Conservation (phyloP, 2,888 invertebrate genomes). For the Thereva unica region DNA sequence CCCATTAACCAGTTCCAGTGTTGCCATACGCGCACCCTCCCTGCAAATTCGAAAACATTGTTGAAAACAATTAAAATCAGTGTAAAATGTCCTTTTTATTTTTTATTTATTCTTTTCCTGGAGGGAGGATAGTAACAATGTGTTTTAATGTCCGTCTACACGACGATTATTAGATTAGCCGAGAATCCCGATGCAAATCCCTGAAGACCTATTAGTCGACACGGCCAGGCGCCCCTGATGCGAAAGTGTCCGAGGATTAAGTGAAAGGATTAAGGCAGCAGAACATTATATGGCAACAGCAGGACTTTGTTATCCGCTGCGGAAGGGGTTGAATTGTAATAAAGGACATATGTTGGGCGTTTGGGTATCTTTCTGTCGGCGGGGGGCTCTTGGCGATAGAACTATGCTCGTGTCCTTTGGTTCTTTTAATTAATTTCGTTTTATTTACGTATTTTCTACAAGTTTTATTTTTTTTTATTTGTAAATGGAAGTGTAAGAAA, state of each 20-base stretch:
- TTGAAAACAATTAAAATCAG: too few species aligned
- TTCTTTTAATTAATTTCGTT: not conserved
- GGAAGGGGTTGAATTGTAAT: conserved; percentile 26
- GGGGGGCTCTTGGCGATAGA: not conserved
- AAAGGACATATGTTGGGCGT: conserved; percentile 31
- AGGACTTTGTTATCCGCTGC: conserved; percentile 13
- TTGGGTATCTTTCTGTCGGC: not conserved
- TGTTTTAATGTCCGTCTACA: conserved; percentile 25
- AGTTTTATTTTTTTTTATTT: too few species aligned
- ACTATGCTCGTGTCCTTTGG: not conserved
- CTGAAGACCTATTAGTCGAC: conserved; percentile 36
- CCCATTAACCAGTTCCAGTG: too few species aligned
- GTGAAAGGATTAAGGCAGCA: conserved; percentile 26
- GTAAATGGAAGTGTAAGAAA: too few species aligned
- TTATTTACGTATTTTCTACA: not conserved
- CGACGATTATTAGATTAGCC: conserved; percentile 33
- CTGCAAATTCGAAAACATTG: too few species aligned
- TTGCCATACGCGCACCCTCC: too few species aligned
- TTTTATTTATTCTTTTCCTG: not conserved
- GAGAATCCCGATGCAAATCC: conserved; percentile 32
- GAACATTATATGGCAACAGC: conserved; percentile 20
- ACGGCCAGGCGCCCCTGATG: conserved; percentile 6
- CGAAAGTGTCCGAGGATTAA: conserved; percentile 27
- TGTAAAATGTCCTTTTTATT: not conserved
- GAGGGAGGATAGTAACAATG: conserved; percentile 11